A percentile compares a stretch with the other conserved stretches of the same genome.
Conservation (phyloP, 2,888 invertebrate species). For the Sialis fuliginosa region DNA sequence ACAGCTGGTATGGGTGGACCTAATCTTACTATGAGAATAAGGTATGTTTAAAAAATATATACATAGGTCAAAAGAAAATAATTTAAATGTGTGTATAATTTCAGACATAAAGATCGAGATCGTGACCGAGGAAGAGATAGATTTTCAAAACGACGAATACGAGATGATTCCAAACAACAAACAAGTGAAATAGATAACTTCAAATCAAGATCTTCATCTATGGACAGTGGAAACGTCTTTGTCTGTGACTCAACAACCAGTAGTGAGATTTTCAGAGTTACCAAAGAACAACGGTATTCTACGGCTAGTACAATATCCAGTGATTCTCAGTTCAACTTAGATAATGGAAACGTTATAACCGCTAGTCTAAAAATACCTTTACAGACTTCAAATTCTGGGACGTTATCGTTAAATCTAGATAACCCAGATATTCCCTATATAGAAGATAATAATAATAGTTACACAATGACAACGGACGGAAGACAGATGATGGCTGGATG, state of each 20-base stretch:
- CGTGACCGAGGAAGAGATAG: constrained; percentile 24
- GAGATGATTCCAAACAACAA: constrained; percentile 27
- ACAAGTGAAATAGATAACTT: constrained; percentile 22
- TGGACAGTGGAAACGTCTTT: constrained; percentile 27
- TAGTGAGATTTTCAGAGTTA: constrained; percentile 16
- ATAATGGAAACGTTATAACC: constrained; percentile 49
- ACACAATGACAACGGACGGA: constrained; percentile 13
- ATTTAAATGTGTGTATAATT: constrained; percentile 6
- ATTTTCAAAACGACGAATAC: constrained; percentile 29
- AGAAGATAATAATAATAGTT: constrained; percentile 32
- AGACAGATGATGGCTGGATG: constrained; percentile 22
- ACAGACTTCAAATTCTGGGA: constrained; percentile 19
- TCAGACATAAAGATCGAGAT: constrained; percentile 23
- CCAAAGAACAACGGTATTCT: constrained; percentile 13
- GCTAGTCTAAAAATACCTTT: constrained; percentile 65
- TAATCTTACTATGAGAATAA: constrained; percentile 26
- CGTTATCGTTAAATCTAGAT: constrained; percentile 35
- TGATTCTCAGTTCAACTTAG: constrained; percentile 29
- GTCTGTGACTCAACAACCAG: constrained; percentile 35
- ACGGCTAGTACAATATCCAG: background rate
- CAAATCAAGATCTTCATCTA: constrained; percentile 22
- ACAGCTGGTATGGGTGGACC: constrained; percentile 52
- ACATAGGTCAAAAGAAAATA: background rate
- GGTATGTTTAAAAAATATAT: constrained; percentile 15
- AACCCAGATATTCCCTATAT: constrained; percentile 50